Conservation (phyloP, 2,888 invertebrate species). For the Heliconius charithonia region DNA sequence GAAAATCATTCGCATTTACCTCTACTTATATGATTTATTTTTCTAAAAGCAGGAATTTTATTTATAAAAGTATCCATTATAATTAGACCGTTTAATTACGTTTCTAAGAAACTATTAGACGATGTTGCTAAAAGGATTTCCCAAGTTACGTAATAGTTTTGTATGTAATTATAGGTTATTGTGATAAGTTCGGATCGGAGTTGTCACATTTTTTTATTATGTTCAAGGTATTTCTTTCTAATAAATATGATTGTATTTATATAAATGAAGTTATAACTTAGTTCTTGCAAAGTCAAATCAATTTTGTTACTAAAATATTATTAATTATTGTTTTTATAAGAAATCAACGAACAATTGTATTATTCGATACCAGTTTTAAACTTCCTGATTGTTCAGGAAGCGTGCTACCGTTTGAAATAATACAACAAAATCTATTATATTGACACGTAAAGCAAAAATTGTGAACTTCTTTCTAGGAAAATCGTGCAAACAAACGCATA, state of each 20-base stretch:
- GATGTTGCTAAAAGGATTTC: not conserved
- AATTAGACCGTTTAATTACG: not conserved
- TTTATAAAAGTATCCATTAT: not conserved
- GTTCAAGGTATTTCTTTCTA: not conserved
- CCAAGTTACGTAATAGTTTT: constrained; percentile 1
- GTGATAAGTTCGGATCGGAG: not conserved
- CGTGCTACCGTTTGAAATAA: constrained; percentile 10
- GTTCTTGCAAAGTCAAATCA: not conserved
- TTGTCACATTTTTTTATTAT: not conserved
- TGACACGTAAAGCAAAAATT: not conserved
- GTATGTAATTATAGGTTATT: not conserved
- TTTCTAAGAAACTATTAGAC: constrained; percentile 4
- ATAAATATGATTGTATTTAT: not conserved
- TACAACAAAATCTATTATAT: not conserved
- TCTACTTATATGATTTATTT: not conserved
- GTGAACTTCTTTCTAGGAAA: not conserved
- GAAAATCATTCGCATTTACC: too few species aligned
- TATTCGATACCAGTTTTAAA: constrained; percentile 1
- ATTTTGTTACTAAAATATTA: not conserved
- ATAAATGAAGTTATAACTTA: not conserved
- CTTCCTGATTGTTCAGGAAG: constrained; percentile 11
- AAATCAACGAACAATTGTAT: not conserved
- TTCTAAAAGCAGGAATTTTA: constrained; percentile 9
- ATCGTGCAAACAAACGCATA: not conserved
- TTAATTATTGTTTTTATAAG: not conserved